Percentiles rank a stretch among this genome's conserved stretches.
Evolutionary conservation across 2,888 invertebrate genomes (phyloP).

Genomic region (Strigamia transsilvanica): DNA sequence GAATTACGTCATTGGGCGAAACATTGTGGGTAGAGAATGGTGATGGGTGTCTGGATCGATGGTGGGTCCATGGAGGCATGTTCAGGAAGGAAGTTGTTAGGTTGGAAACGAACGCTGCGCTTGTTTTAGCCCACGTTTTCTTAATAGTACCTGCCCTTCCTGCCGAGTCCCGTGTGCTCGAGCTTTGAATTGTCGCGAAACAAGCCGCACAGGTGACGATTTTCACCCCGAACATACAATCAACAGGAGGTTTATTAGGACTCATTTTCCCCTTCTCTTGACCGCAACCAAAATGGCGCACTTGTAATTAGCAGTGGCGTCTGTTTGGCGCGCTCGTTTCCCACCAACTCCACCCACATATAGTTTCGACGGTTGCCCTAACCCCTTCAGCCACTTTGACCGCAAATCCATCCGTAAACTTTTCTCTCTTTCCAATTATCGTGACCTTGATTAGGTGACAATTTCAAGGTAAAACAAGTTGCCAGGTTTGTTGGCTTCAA

Average conservation of each 20-base stretch:
- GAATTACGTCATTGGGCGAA: conserved; percentile 8
- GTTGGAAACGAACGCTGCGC: conserved; percentile 34
- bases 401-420: neutral
- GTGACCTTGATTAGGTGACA: conserved; percentile 33
- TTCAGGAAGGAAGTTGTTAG: conserved; percentile 49
- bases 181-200: neutral
- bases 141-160: conserved; percentile 35
- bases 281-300: conserved; percentile 16
- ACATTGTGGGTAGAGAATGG: neutral
- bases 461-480: neutral
- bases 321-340: neutral
- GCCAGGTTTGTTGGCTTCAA: conserved; percentile 11
- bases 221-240: conserved; percentile 10
- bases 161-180: neutral
- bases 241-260: neutral
- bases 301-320: conserved; percentile 12
- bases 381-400: neutral
- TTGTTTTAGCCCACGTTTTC: conserved; percentile 45
- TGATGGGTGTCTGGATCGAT: conserved; percentile 21
- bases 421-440: neutral
- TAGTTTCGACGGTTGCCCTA: neutral
- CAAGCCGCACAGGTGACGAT: conserved; percentile 6
- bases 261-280: conserved; percentile 8
- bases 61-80: conserved; percentile 27
- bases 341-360: neutral